Evolutionary conservation across 2,888 invertebrate genomes (phyloP), one percentile per base, ranked within the genome.

Genomic region (Diogma glabrata): DNA sequence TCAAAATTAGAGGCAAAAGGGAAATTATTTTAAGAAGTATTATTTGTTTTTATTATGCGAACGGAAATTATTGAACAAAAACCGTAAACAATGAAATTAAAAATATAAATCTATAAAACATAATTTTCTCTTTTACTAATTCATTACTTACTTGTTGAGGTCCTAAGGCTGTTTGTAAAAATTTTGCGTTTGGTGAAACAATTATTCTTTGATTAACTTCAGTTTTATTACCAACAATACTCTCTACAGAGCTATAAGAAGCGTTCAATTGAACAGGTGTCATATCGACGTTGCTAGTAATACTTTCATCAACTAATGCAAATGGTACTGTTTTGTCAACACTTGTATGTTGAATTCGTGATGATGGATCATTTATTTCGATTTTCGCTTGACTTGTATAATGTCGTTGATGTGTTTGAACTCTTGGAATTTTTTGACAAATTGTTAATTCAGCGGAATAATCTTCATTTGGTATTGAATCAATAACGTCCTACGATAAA

Each of bases 291-390:
- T 54, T 53, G 28, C 57, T 60, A 52, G 61, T 64, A 53, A 61
- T 63, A 38, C 23, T 38, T 23, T 36, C 23, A 14, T 38, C 49
- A 14, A 36, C 24, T 24, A 36, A 5, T 52, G 59, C 57, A 56
- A 63, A 64, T 54, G 60, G 60, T 47, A 64, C 59, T 10, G 59
- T 57, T 57, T 64, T 63, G 58, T 64, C 63, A 51, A 63, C 61
- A 46, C 24, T 46, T 17, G 24, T 24, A 24, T 46, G 22, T 24
- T 54, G 60, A 63, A 53, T 58, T 14, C n/a, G 30, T 9, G 48
- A 20, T 20, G 30, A 30, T 30, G 48, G 14, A 33, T 60, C 55
- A 48, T 60, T 57, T 58, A 60, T 61, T 51, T 63, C 59, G 47
- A 54, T 43, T 50, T 53, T 56, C 20, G 52, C 50, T 14, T 52